Conservation (phyloP, 2,797 vertebrate species). For the Alauda arvensis region DNA sequence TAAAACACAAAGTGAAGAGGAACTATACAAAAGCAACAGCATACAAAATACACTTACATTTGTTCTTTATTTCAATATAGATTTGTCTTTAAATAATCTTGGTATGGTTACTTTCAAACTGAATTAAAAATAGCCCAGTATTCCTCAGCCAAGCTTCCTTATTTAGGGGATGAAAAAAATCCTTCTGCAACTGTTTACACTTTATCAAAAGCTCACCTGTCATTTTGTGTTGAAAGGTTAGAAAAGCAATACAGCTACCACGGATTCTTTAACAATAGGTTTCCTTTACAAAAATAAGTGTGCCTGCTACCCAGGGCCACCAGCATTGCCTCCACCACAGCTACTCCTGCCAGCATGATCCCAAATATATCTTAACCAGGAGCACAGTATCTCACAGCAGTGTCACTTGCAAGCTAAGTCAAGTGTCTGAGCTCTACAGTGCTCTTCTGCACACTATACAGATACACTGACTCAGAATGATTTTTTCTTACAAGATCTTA, state of each 20-base stretch:
- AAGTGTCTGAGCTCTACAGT: background rate
- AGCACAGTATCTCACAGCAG: background rate
- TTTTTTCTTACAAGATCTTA: background rate
- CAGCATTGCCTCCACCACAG: background rate
- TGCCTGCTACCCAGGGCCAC: accelerated
- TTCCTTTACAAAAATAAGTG: background rate
- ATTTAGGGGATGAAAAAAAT: background rate
- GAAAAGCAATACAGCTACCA: background rate
- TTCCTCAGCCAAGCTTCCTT: background rate
- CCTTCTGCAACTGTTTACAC: background rate
- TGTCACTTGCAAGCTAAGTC: background rate
- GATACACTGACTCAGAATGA: accelerated
- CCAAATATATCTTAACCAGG: background rate
- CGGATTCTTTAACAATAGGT: background rate
- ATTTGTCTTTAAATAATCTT: background rate
- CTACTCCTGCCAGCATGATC: background rate
- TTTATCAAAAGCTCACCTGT: background rate
- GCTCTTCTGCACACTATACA: background rate
- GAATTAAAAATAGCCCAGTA: background rate
- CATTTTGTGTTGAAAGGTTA: background rate
- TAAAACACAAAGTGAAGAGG: slow-evolving; percentile 33
- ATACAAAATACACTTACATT: background rate
- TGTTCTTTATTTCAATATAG: background rate
- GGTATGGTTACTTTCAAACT: background rate
- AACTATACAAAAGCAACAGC: background rate